Evolutionary conservation across 2,113 vertebrate species (phyloP).

Genomic region (Hypocryptadius cinnamomeus): DNA sequence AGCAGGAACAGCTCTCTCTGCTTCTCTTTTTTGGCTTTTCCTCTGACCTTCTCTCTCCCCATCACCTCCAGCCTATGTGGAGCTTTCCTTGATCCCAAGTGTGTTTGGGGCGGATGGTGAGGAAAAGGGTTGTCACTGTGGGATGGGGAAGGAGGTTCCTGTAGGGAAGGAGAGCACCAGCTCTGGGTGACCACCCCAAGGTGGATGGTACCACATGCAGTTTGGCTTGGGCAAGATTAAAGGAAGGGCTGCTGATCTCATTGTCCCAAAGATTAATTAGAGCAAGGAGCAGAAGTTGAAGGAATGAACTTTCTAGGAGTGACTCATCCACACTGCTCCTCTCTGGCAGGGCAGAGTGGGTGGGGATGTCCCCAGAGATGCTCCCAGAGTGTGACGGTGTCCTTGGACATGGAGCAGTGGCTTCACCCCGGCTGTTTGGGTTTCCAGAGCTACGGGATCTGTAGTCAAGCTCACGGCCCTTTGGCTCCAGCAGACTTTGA

Average conservation of each 20-base stretch:
- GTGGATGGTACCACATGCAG: not conserved
- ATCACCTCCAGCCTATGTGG: rapidly evolving
- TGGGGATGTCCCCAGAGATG: slow-evolving; percentile 42
- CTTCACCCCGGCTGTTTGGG: not conserved
- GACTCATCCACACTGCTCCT: slow-evolving; percentile 26
- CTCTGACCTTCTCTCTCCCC: not conserved
- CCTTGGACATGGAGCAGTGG: not conserved
- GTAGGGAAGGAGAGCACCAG: not conserved
- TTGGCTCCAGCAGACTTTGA: not conserved
- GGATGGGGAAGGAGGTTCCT: not conserved
- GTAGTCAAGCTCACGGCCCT: rapidly evolving
- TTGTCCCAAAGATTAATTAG: not conserved
- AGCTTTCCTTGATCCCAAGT: not conserved
- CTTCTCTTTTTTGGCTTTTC: not conserved
- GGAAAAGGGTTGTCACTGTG: not conserved
- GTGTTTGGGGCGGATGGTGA: not conserved
- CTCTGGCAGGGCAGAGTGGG: not conserved
- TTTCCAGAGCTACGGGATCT: not conserved
- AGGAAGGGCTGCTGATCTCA: not conserved
- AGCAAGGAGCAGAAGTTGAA: not conserved
- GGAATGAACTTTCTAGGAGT: slow-evolving; percentile 24
- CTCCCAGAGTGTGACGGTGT: not conserved
- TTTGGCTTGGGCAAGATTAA: not conserved
- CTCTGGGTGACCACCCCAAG: not conserved
- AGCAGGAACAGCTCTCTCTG: not conserved